Conservation (phyloP, 2,797 vertebrate genomes). For the Syndactyla subalaris region DNA sequence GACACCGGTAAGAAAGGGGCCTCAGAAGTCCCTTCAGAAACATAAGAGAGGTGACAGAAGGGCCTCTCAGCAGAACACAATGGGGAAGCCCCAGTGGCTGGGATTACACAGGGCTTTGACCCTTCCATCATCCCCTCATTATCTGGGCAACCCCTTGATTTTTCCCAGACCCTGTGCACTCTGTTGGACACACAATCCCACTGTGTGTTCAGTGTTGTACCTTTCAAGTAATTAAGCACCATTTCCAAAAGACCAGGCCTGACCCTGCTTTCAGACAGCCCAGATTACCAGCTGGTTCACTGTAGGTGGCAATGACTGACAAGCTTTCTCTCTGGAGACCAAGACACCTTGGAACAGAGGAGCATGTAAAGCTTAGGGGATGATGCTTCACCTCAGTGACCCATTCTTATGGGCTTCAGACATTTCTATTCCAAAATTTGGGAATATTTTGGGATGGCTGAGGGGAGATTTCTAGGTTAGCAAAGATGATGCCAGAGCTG, state of each 20-base stretch:
- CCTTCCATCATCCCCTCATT: neutral
- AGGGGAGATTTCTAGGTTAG: neutral
- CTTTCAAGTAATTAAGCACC: neutral
- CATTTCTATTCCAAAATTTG: neutral
- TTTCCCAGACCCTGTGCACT: neutral
- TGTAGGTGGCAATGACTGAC: neutral
- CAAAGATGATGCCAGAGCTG: neutral
- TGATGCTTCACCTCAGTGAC: neutral
- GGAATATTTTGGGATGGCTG: neutral
- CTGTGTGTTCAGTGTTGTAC: neutral
- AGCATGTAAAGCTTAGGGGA: neutral
- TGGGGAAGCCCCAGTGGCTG: neutral
- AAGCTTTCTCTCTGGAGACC: neutral
- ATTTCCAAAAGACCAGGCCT: neutral
- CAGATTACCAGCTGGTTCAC: neutral
- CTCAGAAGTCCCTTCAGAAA: neutral
- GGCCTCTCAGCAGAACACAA: neutral
- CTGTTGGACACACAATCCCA: neutral
- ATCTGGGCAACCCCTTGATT: neutral
- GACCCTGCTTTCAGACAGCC: neutral
- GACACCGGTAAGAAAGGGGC: conserved; percentile 78
- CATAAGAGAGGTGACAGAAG: neutral
- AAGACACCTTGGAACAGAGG: neutral
- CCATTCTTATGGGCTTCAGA: neutral
- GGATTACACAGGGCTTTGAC: neutral